Conservation (phyloP, 2,888 invertebrate genomes). For the Metacarcinus magister region DNA sequence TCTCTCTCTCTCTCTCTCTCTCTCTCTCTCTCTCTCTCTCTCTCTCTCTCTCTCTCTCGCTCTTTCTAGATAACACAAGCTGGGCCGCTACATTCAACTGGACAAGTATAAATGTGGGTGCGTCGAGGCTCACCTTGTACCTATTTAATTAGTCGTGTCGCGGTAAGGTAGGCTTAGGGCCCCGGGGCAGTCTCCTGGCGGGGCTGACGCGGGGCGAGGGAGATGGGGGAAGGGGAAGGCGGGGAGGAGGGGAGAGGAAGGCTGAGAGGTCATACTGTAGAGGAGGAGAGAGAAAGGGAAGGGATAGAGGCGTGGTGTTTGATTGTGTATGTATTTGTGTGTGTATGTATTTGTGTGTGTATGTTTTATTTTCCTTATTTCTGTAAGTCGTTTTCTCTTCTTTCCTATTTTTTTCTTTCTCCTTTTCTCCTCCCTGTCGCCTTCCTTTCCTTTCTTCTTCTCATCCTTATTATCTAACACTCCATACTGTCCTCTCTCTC, state of each 20-base stretch:
- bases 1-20: slow-evolving; percentile 60
- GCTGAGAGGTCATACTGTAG: not conserved
- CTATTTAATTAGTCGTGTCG: slow-evolving; percentile 57
- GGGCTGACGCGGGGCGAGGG: not conserved
- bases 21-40: slow-evolving; percentile 59
- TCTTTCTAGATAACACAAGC: slow-evolving; percentile 28
- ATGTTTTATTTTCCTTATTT: not conserved
- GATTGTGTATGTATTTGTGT: not conserved
- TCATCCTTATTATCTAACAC: not conserved
- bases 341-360: not conserved
- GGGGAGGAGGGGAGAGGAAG: not conserved
- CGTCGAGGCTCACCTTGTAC: slow-evolving; percentile 33
- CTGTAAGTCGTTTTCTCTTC: not conserved
- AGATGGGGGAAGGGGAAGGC: not conserved
- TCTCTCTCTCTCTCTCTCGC: not conserved
- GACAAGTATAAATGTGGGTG: slow-evolving; percentile 58
- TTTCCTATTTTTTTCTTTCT: not conserved
- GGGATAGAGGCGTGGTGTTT: not conserved
- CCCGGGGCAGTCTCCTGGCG: not conserved
- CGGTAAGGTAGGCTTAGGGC: not conserved
- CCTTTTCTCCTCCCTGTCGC: not conserved
- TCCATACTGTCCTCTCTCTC: not conserved
- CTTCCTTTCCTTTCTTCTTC: not conserved
- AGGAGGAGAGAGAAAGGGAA: too few relatives aligned
- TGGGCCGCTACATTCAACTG: slow-evolving; percentile 40